Evolutionary conservation across 1,140 invertebrate genomes (phyloP).

Genomic region (Homalodisca vitripennis): DNA sequence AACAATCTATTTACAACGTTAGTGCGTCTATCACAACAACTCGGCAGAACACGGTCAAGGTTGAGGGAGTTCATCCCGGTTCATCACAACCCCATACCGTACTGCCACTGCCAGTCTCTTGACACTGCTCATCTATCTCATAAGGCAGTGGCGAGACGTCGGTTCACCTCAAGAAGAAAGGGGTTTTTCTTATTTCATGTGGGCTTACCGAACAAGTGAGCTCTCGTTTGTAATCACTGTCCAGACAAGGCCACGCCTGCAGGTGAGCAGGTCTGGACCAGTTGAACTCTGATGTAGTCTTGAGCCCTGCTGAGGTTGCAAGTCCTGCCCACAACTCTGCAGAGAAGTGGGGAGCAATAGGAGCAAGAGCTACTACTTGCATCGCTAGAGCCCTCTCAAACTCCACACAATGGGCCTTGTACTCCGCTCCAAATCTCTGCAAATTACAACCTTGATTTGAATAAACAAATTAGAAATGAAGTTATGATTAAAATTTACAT

Average conservation of each 20-base stretch:
- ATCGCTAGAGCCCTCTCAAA: constrained; percentile 75
- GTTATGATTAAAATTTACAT: too few species aligned
- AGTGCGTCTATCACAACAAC: not conserved
- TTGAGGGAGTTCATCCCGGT: too few species aligned
- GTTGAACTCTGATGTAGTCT: constrained; percentile 55
- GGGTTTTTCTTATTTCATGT: too few species aligned
- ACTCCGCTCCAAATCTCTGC: constrained; percentile 54
- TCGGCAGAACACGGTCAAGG: too few species aligned
- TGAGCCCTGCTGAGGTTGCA: constrained; percentile 56
- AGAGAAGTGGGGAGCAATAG: constrained; percentile 86
- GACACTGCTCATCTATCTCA: not conserved
- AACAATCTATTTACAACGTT: not conserved
- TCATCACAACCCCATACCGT: too few species aligned
- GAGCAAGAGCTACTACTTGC: constrained; percentile 82
- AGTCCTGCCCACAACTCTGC: constrained; percentile 87
- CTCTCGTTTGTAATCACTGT: constrained; percentile 58
- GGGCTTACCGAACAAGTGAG: constrained; percentile 29
- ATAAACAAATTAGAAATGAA: too few species aligned
- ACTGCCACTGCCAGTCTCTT: not conserved
- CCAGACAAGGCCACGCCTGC: constrained; percentile 80
- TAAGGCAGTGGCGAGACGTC: too few species aligned
- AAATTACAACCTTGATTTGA: too few species aligned
- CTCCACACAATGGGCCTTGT: constrained; percentile 65
- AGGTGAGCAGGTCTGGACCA: constrained; percentile 65
- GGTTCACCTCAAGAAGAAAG: not conserved